Percentiles rank a stretch among this genome's conserved stretches.
These are phyloP conservation scores for Seriola quinqueradiata DNA, from an alignment of 2,113 vertebrate genomes.

Conservation along the genomic window DNA sequence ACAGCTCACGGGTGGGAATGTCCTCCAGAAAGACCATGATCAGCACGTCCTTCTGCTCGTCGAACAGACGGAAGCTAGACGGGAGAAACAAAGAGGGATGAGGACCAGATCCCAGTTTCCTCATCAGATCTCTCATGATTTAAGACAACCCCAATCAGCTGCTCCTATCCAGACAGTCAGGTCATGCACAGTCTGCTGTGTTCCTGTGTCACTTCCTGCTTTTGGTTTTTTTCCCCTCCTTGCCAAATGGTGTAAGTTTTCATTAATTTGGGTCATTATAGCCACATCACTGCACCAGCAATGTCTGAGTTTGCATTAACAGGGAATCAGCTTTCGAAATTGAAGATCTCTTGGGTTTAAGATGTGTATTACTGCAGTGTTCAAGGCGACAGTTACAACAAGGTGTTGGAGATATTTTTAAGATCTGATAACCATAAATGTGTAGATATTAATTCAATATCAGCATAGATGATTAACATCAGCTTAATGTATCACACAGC, in stretches of 20 bases:
- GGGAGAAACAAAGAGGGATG: not conserved
- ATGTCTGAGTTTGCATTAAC: too few species aligned
- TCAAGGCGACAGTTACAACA: not conserved
- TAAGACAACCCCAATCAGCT: not conserved
- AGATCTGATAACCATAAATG: not conserved
- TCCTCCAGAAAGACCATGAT: conserved; percentile 86
- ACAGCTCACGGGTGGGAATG: conserved; percentile 74
- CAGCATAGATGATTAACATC: not conserved
- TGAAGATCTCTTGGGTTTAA: too few species aligned
- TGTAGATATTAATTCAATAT: not conserved
- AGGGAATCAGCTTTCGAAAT: too few species aligned
- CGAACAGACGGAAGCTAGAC: conserved; percentile 83
- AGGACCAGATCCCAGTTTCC: not conserved
- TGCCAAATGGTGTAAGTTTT: too few species aligned
- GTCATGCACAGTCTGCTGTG: too few species aligned
- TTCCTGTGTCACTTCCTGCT: too few species aligned
- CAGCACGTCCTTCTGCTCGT: conserved; percentile 85
- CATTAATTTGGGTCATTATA: too few species aligned
- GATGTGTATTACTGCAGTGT: not conserved
- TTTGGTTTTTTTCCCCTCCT: too few species aligned
- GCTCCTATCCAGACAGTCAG: too few species aligned
- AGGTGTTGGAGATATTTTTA: not conserved
- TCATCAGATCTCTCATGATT: not conserved
- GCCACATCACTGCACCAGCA: too few species aligned
- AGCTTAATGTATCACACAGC: not conserved